Percentiles rank a stretch among this genome's conserved stretches.
Evolutionary conservation across 2,888 invertebrate species (phyloP).

Genomic region (Agonopterix arenella): DNA sequence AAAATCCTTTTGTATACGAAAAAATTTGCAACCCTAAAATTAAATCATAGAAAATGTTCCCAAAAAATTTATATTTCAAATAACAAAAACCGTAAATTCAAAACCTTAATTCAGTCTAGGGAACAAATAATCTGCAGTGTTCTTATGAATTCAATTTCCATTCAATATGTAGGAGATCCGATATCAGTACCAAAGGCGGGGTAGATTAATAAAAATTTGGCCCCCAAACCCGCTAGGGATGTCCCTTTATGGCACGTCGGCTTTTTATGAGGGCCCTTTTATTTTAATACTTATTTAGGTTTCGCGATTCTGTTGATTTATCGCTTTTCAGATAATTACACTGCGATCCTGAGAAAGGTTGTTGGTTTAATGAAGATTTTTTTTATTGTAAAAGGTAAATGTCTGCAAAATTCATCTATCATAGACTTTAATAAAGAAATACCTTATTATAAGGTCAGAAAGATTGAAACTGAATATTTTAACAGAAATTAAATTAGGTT

Average conservation of each 20-base stretch:
- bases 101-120: no score
- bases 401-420: neutral
- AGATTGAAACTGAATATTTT: no score
- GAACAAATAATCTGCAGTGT: no score
- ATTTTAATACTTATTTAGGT: constrained; percentile 65
- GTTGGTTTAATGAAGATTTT: constrained; percentile 26
- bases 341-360: constrained; percentile 23
- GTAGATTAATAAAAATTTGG: constrained; percentile 68
- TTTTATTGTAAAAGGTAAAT: constrained; percentile 18
- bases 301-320: constrained; percentile 58
- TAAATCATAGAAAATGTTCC: no score
- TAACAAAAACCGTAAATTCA: no score
- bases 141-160: constrained; percentile 50
- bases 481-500: no score
- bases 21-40: no score
- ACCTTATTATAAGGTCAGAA: no score
- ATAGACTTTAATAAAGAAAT: no score
- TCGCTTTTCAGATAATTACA: constrained; percentile 57
- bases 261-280: constrained; percentile 64
- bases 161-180: constrained; percentile 51
- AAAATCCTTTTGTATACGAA: no score
- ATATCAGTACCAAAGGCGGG: constrained; percentile 33
- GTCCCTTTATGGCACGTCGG: constrained; percentile 64
- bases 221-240: constrained; percentile 52
- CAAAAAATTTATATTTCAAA: no score